A percentile compares a stretch with the other conserved stretches of the same genome.
These are phyloP conservation scores for Gonioctena quinquepunctata DNA, from an alignment of 1,140 invertebrate species.

Conservation along the genomic window DNA sequence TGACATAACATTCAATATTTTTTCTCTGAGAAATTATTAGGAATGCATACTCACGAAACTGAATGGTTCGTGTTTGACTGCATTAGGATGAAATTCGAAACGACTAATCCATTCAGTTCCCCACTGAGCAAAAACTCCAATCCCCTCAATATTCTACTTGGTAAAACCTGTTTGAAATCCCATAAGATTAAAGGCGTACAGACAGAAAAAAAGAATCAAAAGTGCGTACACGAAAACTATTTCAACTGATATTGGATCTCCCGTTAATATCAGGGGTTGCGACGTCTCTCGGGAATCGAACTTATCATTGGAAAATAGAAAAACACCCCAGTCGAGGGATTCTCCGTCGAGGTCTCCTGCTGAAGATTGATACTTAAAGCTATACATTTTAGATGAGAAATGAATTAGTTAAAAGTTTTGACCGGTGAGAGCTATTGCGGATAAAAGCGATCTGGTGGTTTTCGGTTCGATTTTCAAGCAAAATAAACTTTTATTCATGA, in stretches of 20 bases:
- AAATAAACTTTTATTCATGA: too few relatives aligned
- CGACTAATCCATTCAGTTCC: too few relatives aligned
- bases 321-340: constrained; percentile 10
- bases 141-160: neutral
- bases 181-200: neutral
- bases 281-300: neutral
- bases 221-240: constrained; percentile 24
- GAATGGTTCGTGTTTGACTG: too few relatives aligned
- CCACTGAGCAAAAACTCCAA: neutral
- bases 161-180: neutral
- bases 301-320: constrained; percentile 29
- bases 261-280: neutral
- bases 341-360: neutral
- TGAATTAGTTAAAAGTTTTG: constrained; percentile 20
- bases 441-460: neutral
- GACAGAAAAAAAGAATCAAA: constrained; percentile 5
- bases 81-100: too few relatives aligned
- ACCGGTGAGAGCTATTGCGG: neutral
- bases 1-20: too few relatives aligned
- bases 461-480: too few relatives aligned
- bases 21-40: too few relatives aligned
- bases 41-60: too few relatives aligned
- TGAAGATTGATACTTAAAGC: constrained; percentile 15
- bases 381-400: constrained; percentile 22
- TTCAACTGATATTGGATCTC: constrained; percentile 22